Evolutionary conservation across 2,113 vertebrate genomes (phyloP).

Genomic region (Phoxinus phoxinus): DNA sequence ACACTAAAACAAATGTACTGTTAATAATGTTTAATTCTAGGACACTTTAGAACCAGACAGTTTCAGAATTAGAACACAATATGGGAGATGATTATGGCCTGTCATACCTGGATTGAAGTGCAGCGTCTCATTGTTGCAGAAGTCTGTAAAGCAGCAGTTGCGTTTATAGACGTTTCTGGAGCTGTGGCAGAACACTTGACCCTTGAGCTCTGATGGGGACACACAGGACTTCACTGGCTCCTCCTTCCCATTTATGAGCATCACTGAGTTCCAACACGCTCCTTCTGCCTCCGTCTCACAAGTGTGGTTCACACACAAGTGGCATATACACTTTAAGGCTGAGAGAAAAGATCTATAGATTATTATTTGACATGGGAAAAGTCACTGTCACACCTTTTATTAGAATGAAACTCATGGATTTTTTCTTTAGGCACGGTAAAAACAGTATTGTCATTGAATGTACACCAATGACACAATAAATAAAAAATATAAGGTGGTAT

Average conservation of each 20-base stretch:
- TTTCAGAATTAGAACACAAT: not conserved
- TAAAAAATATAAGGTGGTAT: too few relatives aligned
- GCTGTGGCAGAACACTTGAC: slow-evolving; percentile 92
- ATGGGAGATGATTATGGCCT: not conserved
- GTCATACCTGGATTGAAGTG: slow-evolving; percentile 81
- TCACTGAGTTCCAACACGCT: slow-evolving; percentile 95
- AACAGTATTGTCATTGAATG: too few relatives aligned
- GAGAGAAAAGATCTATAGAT: slow-evolving; percentile 21
- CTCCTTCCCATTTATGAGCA: slow-evolving; percentile 88
- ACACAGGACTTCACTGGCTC: slow-evolving; percentile 90
- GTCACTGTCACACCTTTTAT: too few relatives aligned
- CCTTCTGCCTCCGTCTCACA: slow-evolving; percentile 92
- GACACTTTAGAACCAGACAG: not conserved
- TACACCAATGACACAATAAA: too few relatives aligned
- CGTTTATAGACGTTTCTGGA: slow-evolving; percentile 91
- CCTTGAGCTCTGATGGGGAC: slow-evolving; percentile 86
- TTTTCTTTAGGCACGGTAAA: too few relatives aligned
- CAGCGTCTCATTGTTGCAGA: slow-evolving; percentile 95
- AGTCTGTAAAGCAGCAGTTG: slow-evolving; percentile 95
- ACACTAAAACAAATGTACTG: too few relatives aligned
- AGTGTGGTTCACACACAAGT: slow-evolving; percentile 89
- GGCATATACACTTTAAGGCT: slow-evolving; percentile 93
- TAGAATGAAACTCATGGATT: too few relatives aligned
- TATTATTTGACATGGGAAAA: not conserved
- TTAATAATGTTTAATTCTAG: too few relatives aligned